A percentile compares a stretch with the other conserved stretches of the same genome.
Conservation (phyloP, 2,888 invertebrate species). For the Lumbricus terrestris region DNA sequence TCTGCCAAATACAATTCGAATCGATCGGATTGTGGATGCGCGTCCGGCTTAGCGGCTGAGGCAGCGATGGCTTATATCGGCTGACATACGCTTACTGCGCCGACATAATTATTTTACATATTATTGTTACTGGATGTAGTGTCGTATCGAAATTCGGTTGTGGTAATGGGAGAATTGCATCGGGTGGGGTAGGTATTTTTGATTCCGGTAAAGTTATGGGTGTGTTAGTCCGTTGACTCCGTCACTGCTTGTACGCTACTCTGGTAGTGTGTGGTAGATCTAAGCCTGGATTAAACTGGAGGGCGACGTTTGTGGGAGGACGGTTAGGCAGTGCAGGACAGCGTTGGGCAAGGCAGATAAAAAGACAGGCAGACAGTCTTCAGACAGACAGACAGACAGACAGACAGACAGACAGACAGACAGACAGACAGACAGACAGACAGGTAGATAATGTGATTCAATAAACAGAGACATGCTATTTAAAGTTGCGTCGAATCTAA, state of each 20-base stretch:
- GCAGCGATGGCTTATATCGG: background rate
- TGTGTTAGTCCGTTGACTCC: background rate
- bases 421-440: background rate
- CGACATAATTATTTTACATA: background rate
- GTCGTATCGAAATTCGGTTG: background rate
- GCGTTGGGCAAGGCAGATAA: background rate
- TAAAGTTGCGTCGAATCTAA: too few species aligned
- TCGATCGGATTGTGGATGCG: background rate
- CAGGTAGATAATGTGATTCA: background rate
- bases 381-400: background rate
- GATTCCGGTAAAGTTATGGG: background rate
- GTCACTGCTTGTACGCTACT: too few species aligned
- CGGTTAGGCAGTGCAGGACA: too few species aligned
- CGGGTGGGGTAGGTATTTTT: background rate
- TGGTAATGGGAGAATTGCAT: background rate
- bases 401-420: slow-evolving; percentile 14
- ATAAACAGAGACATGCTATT: too few species aligned
- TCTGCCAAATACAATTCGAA: background rate
- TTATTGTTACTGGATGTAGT: background rate
- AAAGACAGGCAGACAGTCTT: background rate
- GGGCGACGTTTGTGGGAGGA: too few species aligned
- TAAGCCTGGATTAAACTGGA: background rate
- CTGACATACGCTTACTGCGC: background rate
- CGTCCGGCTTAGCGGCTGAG: background rate
- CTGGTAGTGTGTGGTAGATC: background rate